phyloP scores from a whole-genome alignment of 1,140 invertebrate species.

The Drosophila rufa region DNA sequence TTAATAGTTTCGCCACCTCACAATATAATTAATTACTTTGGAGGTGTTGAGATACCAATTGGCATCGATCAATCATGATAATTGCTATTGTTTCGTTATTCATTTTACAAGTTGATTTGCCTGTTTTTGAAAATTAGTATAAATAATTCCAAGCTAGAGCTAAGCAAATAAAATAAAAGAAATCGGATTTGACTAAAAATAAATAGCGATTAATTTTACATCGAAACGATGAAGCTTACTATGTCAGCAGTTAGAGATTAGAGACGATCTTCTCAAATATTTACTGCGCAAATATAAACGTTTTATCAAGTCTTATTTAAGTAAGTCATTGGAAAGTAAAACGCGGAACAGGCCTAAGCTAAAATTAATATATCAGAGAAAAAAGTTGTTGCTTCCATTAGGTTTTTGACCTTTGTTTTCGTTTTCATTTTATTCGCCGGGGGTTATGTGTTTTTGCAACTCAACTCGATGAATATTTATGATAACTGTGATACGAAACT shows the following conservation, averaged over 20 bases:
- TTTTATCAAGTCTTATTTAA: not conserved
- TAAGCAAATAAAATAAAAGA: too few relatives aligned
- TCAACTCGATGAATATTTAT: conserved; percentile 4
- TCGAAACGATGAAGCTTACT: too few relatives aligned
- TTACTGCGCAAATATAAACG: not conserved
- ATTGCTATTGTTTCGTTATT: conserved; percentile 3
- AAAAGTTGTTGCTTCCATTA: conserved; percentile 2
- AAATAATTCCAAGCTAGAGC: not conserved
- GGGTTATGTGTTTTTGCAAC: not conserved
- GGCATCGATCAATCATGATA: conserved; percentile 27
- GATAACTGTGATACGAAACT: conserved; percentile 1
- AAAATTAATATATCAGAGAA: not conserved
- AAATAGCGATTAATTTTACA: not conserved
- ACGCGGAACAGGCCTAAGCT: not conserved
- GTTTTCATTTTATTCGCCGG: conserved; percentile 8
- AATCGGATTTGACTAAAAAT: not conserved
- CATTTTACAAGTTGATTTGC: not conserved
- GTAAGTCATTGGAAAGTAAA: not conserved
- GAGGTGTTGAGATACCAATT: conserved; percentile 15
- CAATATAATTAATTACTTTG: conserved; percentile 6
- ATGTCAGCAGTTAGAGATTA: not conserved
- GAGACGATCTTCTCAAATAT: not conserved
- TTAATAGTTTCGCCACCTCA: conserved; percentile 17
- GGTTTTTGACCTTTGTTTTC: conserved; percentile 17
- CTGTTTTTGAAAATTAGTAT: not conserved